Base-by-base conservation (phyloP, 2,797 vertebrate genomes). In the Margarornis squamiger region DNA sequence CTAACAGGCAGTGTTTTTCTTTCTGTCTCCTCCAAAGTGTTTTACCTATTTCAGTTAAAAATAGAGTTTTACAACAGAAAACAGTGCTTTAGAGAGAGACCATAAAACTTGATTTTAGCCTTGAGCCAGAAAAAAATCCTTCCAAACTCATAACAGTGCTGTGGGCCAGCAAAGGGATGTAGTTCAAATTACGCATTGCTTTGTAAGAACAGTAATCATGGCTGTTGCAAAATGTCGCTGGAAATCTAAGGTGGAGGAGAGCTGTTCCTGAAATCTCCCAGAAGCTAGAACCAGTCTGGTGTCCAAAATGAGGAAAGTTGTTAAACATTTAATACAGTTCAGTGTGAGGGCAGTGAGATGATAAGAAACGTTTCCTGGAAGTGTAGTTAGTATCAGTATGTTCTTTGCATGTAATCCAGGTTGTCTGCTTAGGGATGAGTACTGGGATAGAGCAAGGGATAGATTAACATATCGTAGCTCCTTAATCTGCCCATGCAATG, bases 121-220 rank as follows among this genome's bases (percentile, higher is more conserved):
- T 78, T 89, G 23, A 94, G 90, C 74, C 66, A 88, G 66, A 34
- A 94, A 55, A 65, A 92, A 87, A 62, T 61, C 38, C 21, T 83
- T 91, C 71, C 65, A 97, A 74, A 77, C 61, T 93, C 51, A 2
- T 43, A 57, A 66, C 14, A 36, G 30, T 88, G 63, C 83, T 86
- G 45, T 77, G 58, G 59, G 67, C 12, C 43, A 61, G 82, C 36
- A 78, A 73, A 71, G 30, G 51, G 76, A 58, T 58, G 24, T 49
- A 77, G 34, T 72, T 78, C 49, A 55, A 89, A 90, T 86, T 27
- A 48, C 52, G 15, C n/a, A 21, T 26, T 61, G 26, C 62, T 93
- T 86, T 87, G 12, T 63, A 72, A 81, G 32, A 54, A 54, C 32
- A n/a, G 32, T 38, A 71, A 24, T 55, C 2, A 0, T 38, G 38